These are phyloP conservation scores for Cichlasoma orientale DNA, from an alignment of 2,797 vertebrate genomes.

Conservation along the genomic window DNA sequence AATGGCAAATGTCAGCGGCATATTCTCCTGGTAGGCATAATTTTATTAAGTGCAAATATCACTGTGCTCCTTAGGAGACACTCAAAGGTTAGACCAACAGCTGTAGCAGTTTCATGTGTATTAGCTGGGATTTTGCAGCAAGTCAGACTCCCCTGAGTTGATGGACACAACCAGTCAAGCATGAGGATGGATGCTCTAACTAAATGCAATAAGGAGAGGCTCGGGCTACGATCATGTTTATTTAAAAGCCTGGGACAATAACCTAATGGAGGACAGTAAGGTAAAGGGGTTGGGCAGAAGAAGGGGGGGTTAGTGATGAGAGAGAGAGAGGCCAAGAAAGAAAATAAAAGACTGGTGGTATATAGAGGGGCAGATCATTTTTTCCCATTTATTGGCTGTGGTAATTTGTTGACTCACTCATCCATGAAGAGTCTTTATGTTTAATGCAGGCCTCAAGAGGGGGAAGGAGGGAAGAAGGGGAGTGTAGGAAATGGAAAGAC, in stretches of 20 bases:
- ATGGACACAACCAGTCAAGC: slow-evolving; percentile 82
- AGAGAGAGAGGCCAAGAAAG: too few species aligned
- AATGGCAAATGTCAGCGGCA: slow-evolving; percentile 89
- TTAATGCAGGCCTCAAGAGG: slow-evolving; percentile 85
- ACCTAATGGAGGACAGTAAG: slow-evolving; percentile 72
- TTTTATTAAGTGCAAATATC: slow-evolving; percentile 91
- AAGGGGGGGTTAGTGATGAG: too few species aligned
- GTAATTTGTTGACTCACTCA: slow-evolving; percentile 90
- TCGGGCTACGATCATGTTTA: slow-evolving; percentile 83
- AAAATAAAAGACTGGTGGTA: slow-evolving; percentile 64
- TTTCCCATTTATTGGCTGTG: slow-evolving; percentile 80
- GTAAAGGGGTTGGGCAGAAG: slow-evolving; percentile 23
- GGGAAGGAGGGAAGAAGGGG: slow-evolving; percentile 24
- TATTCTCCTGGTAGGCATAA: slow-evolving; percentile 90
- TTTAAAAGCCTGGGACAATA: slow-evolving; percentile 84
- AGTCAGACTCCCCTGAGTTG: slow-evolving; percentile 72
- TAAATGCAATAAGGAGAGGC: slow-evolving; percentile 82
- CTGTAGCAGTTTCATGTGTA: slow-evolving; percentile 85
- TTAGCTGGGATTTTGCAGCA: slow-evolving; percentile 79
- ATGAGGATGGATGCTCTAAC: slow-evolving; percentile 76
- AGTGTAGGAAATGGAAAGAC: slow-evolving; percentile 54
- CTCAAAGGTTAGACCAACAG: slow-evolving; percentile 87
- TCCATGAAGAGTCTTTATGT: slow-evolving; percentile 88
- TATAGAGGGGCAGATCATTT: slow-evolving; percentile 76
- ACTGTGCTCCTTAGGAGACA: slow-evolving; percentile 86